These are phyloP conservation scores for Geopemphigus sp. DNA, from an alignment of 1,140 invertebrate genomes.

Conservation along the genomic window DNA sequence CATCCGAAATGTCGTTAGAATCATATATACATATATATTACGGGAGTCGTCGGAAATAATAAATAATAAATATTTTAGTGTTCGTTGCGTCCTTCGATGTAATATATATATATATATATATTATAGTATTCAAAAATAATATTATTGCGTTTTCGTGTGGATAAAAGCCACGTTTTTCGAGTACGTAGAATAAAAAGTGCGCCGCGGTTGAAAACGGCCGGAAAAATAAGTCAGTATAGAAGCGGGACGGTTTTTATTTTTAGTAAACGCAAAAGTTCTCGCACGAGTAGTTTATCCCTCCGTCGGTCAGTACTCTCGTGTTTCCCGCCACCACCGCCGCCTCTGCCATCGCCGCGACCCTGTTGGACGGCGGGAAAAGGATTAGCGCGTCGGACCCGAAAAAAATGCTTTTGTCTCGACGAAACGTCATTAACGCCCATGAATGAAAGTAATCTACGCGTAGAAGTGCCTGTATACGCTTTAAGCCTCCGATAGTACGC, in stretches of 20 bases:
- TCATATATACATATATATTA: too few relatives aligned
- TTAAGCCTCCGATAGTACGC: constrained; percentile 29
- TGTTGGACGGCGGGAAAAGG: constrained; percentile 12
- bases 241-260: neutral
- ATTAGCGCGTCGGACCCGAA: constrained; percentile 24
- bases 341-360: too few relatives aligned
- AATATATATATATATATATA: neutral
- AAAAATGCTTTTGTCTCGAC: constrained; percentile 40
- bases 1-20: neutral
- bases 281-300: constrained; percentile 8
- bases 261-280: constrained; percentile 9
- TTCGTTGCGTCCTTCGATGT: neutral
- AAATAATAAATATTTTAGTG: neutral
- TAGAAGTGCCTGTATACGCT: neutral
- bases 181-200: too few relatives aligned
- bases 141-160: too few relatives aligned
- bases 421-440: constrained; percentile 44
- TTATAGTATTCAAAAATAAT: neutral
- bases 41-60: neutral
- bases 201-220: neutral
- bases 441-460: constrained; percentile 24
- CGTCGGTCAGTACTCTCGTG: too few relatives aligned
- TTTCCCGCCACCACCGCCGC: too few relatives aligned
- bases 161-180: too few relatives aligned
- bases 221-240: too few relatives aligned